These are phyloP conservation scores for Belgica antarctica DNA, from an alignment of 2,888 invertebrate species.

Conservation along the genomic window DNA sequence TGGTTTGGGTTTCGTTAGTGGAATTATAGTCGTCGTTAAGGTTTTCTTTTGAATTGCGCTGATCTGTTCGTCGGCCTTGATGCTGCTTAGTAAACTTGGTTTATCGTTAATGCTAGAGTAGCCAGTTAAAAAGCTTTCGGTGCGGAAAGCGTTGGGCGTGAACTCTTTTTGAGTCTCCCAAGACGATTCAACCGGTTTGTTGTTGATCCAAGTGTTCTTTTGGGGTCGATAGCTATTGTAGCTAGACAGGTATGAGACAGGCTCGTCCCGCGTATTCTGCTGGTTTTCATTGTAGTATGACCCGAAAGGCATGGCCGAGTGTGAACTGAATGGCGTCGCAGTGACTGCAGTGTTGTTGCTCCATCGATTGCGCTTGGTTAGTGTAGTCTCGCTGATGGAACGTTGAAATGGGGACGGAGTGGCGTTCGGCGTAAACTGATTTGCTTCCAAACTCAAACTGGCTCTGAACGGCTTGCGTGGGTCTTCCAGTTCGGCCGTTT, in stretches of 20 bases:
- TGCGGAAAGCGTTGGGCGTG: too few species aligned
- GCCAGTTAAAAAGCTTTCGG: not conserved
- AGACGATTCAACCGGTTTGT: not conserved
- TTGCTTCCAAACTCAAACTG: conserved; percentile 12
- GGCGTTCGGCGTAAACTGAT: not conserved
- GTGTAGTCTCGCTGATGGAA: conserved; percentile 20
- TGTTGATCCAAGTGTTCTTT: conserved; percentile 4
- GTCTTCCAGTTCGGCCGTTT: too few species aligned
- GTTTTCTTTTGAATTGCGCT: not conserved
- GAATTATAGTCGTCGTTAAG: not conserved
- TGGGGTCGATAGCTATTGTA: conserved; percentile 24
- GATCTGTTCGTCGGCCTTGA: not conserved
- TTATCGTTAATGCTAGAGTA: not conserved
- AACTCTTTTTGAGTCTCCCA: not conserved
- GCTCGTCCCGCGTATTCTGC: not conserved
- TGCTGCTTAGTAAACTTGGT: not conserved
- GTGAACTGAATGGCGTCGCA: not conserved
- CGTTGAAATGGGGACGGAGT: not conserved
- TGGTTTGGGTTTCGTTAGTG: conserved; percentile 23
- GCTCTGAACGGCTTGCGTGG: conserved; percentile 8
- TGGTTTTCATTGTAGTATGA: conserved; percentile 19
- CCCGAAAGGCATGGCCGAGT: not conserved
- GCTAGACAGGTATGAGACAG: not conserved
- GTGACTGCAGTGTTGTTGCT: not conserved
- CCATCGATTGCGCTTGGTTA: conserved; percentile 4